Conservation (phyloP, 2,113 vertebrate species). For the Hypanus sabinus region DNA sequence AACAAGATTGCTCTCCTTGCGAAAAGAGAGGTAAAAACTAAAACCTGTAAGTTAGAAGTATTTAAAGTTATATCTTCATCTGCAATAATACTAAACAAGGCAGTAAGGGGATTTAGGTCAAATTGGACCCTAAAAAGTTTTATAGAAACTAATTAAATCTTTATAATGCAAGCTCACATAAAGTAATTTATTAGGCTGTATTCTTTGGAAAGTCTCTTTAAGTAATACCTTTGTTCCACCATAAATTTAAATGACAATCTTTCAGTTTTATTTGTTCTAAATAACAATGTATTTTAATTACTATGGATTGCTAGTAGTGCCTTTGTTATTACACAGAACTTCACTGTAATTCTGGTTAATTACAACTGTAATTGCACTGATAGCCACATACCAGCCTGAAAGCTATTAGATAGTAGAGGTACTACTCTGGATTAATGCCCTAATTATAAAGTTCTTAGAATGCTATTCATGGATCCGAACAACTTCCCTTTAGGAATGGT, state of each 20-base stretch:
- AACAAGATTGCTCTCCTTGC: too few relatives aligned
- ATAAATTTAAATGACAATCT: conserved; percentile 16
- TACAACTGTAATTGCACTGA: conserved; percentile 27
- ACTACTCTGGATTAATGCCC: neutral
- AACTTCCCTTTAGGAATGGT: conserved; percentile 5
- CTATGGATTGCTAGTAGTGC: neutral
- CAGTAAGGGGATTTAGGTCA: too few relatives aligned
- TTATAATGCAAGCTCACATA: neutral
- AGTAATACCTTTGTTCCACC: neutral
- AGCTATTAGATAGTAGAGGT: neutral
- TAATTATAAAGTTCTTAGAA: conserved; percentile 21
- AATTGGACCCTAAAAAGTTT: too few relatives aligned
- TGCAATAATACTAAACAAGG: too few relatives aligned
- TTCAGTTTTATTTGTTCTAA: neutral
- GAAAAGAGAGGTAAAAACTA: too few relatives aligned
- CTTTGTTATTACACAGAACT: conserved; percentile 26
- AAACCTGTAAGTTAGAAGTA: too few relatives aligned
- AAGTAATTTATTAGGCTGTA: neutral
- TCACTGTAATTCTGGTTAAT: conserved; percentile 35
- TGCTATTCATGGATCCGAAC: neutral
- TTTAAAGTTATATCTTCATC: too few relatives aligned
- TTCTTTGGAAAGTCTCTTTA: neutral
- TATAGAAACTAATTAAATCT: neutral
- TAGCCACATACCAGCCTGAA: conserved; percentile 8
- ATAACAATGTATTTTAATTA: conserved; percentile 32